Conservation (phyloP, 2,888 invertebrate species). For the Drosophila ochracea region DNA sequence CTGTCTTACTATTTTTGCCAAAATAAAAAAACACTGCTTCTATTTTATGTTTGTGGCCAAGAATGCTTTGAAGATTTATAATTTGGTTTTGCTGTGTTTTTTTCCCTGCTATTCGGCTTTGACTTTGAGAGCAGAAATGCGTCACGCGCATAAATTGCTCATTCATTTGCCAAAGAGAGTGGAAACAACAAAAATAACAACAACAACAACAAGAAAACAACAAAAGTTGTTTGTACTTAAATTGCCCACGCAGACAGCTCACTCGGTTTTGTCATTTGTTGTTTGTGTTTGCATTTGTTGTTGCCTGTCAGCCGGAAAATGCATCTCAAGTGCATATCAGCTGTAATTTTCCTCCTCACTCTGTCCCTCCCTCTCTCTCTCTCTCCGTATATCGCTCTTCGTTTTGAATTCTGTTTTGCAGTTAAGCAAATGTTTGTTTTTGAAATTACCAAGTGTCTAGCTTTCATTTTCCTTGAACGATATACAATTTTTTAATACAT, state of each 20-base stretch:
- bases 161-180: conserved; percentile 64
- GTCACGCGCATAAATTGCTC: conserved; percentile 74
- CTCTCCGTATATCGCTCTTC: not conserved
- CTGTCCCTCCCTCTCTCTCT: conserved; percentile 15
- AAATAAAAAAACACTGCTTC: conserved; percentile 32
- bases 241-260: conserved; percentile 62
- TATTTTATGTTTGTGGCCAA: conserved; percentile 39
- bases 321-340: conserved; percentile 56
- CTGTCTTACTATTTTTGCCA: conserved; percentile 52
- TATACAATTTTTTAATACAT: not conserved
- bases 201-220: conserved; percentile 32
- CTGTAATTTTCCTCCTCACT: conserved; percentile 18
- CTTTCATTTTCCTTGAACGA: not conserved
- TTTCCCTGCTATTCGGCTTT: conserved; percentile 56
- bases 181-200: conserved; percentile 22
- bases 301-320: conserved; percentile 37
- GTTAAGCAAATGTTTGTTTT: conserved; percentile 8
- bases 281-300: conserved; percentile 8
- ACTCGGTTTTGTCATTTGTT: conserved; percentile 28
- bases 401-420: conserved; percentile 1
- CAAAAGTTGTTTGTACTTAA: conserved; percentile 22
- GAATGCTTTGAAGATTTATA: conserved; percentile 77
- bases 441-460: not conserved
- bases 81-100: conserved; percentile 56
- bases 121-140: conserved; percentile 74